Evolutionary conservation across 2,797 vertebrate species (phyloP).

Genomic region (Agapornis canus): DNA sequence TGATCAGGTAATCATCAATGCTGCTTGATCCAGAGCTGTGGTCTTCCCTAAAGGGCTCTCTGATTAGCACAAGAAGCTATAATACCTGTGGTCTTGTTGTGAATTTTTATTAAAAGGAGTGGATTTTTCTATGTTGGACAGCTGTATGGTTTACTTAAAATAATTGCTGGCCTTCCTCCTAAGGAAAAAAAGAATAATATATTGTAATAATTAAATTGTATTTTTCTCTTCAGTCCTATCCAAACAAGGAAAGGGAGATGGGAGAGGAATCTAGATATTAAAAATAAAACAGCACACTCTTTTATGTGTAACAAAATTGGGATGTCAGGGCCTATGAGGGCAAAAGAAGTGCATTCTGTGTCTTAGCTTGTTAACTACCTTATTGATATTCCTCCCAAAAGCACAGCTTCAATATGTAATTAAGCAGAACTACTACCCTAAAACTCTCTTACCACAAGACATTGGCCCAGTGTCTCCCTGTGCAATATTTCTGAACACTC

Average conservation of each 20-base stretch:
- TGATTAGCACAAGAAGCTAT: neutral
- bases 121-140: neutral
- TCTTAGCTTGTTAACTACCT: slow-evolving; percentile 4
- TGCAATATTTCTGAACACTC: slow-evolving; percentile 34
- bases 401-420: slow-evolving; percentile 1
- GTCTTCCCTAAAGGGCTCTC: neutral
- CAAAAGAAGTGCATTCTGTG: neutral
- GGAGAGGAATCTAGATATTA: neutral
- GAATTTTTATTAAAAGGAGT: neutral
- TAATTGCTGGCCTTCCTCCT: neutral
- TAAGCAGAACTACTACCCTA: slow-evolving; percentile 34
- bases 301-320: neutral
- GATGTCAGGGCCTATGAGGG: neutral
- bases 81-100: neutral
- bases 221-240: neutral
- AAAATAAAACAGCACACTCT: neutral
- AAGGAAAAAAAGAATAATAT: neutral
- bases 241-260: neutral
- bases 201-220: neutral
- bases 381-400: slow-evolving; percentile 27
- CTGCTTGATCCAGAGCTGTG: neutral
- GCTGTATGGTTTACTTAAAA: neutral
- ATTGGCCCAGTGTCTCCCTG: slow-evolving; percentile 25
- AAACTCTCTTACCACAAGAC: slow-evolving; percentile 44
- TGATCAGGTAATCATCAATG: neutral